Conservation (phyloP, 1,140 invertebrate species). For the Lepidurus packardi region DNA sequence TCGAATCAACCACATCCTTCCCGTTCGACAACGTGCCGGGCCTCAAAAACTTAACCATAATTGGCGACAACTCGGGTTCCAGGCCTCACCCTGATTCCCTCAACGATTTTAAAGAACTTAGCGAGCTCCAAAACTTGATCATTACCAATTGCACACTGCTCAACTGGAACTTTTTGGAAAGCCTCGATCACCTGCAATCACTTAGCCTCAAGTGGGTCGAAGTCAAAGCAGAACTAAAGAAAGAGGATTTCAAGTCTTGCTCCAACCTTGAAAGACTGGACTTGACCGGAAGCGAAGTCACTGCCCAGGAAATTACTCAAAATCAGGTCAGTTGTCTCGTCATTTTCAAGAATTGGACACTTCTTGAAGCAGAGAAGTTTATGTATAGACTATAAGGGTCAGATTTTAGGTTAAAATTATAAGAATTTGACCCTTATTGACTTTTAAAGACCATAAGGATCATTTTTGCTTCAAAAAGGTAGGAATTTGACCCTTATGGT, state of each 20-base stretch:
- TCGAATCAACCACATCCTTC: constrained; percentile 10
- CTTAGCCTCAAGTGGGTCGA: not conserved
- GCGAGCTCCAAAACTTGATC: not conserved
- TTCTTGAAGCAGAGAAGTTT: not conserved
- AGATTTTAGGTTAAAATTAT: no score
- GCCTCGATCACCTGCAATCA: not conserved
- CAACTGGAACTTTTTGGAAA: not conserved
- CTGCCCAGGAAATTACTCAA: not conserved
- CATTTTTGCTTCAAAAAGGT: no score
- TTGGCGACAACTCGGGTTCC: not conserved
- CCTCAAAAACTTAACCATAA: not conserved
- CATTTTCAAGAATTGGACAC: not conserved
- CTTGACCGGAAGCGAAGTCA: not conserved
- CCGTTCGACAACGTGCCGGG: not conserved
- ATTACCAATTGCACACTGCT: not conserved
- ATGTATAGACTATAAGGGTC: not conserved
- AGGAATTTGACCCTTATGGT: no score
- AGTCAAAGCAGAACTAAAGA: not conserved
- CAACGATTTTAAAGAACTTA: not conserved
- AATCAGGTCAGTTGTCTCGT: not conserved
- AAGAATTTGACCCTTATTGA: no score
- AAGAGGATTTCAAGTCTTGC: not conserved
- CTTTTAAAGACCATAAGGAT: no score
- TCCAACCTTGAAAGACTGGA: not conserved
- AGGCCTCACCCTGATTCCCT: not conserved